Base-by-base conservation (phyloP, 2,888 invertebrate species). In the Cheiracanthium punctorium region DNA sequence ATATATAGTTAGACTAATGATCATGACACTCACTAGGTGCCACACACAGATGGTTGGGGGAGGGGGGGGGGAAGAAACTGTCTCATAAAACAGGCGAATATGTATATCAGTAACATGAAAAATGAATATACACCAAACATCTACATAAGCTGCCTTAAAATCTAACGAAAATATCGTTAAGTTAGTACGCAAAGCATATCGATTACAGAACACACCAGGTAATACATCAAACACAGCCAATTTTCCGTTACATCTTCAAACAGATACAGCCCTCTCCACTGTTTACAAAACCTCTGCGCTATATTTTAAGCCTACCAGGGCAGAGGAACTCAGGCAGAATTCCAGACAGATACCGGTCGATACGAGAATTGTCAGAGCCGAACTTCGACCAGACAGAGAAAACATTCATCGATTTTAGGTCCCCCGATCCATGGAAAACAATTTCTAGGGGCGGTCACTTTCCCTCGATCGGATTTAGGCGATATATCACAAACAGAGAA, bases 321-420 rank as follows among this genome's bases (percentile, higher is more conserved):
- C 24, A 58, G 24, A 43, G 41, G 41, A n/a, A n/a, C 8, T 43
- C 33, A 72, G 64, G 14, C 41, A 33, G 8, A 24, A 17, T 24
- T 20, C 58, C 67, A 81, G 67, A 73, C 73, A 67, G 43, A 65
- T 28, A 29, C 0, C 37, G 80, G 80, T 80, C 80, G 80, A 80
- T 80, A 80, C 41, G 69, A 76, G 24, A 58, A 43, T 48, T 65
- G 32, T 1, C 32, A 67, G 7, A 30, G 67, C 32, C 24, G 2
- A 67, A 67, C 67, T n/a, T 17, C 12, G 14, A 29, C 0, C 70
- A 80, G 80, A 80, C 80, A 80, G 80, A 65, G 71, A 79, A 58
- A 58, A 69, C 72, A 80, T 81, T 74, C 73, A 81, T 81, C 80
- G 80, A 81, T 81, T 80, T 64, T 74, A 30, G 28, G 67, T 29